Evolutionary conservation across 35 echinoderm and acorn worm species (phyloP), one percentile per base, ranked within the genome.

Genomic region (Heliocidaris tuberculata): DNA sequence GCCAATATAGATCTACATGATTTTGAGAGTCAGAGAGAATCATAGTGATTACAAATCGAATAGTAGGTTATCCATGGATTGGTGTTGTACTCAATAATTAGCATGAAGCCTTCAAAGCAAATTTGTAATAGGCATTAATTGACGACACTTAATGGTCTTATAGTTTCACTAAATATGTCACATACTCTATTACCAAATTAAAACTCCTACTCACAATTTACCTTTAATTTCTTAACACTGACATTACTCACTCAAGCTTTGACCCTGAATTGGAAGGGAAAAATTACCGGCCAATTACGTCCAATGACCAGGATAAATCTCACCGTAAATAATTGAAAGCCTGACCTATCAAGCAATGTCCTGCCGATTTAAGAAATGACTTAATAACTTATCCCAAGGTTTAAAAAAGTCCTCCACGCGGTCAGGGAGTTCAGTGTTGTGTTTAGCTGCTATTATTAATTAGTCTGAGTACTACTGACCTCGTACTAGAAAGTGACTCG

Each of bases 231-330:
- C 35, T 78, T 27, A n/a, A 27, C 65, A n/a, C 27, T 8, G 27
- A 78, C 35, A 42, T 42, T 42, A 42, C 35, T 7, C 21, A 78
- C 19, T 7, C 27, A 27, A 78, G 21, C 27, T 24, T 5, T 27
- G 65, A 29, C 27, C 65, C 24, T 78, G 24, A 19, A 78, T 21
- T 78, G 19, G 27, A 78, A 27, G 65, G 27, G 17, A 78, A 78
- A 78, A 78, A 78, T 78, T 78, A 78, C 65, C 65, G 65, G 65
- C 65, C 65, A 78, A 78, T 78, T 78, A 21, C 19, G 65, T 78
- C 21, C 17, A 19, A 78, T 78, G 65, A 78, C 21, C 19, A n/a
- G 21, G 21, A 78, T 78, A 78, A 78, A 78, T 78, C 65, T 78
- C 19, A 9, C 19, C 27, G 65, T n/a, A 19, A 21, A 78, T 19